A percentile compares a stretch with the other conserved stretches of the same genome.
Conservation (phyloP, 2,797 vertebrate genomes). For the Luscinia megarhynchos region DNA sequence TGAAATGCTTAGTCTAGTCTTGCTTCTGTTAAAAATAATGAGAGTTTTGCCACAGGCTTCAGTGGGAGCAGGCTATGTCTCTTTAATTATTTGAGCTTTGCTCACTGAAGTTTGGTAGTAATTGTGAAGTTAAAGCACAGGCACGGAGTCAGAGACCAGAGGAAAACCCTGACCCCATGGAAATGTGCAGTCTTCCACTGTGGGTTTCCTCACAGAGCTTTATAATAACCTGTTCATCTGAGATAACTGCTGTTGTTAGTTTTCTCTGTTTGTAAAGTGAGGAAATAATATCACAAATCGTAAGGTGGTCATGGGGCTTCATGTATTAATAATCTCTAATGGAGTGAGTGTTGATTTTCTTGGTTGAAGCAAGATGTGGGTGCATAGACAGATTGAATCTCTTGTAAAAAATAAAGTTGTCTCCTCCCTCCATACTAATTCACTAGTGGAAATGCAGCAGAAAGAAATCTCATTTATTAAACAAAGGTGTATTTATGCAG, state of each 20-base stretch:
- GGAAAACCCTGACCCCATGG: background rate
- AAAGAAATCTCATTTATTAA: background rate
- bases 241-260: slow-evolving; percentile 14
- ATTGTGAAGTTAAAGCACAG: slow-evolving; percentile 24
- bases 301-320: background rate
- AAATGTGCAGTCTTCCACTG: background rate
- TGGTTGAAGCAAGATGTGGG: background rate
- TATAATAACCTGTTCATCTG: slow-evolving; percentile 7
- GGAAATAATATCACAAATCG: slow-evolving; percentile 18
- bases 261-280: slow-evolving; percentile 13
- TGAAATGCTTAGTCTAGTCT: background rate
- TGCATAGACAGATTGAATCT: background rate
- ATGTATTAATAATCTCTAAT: background rate
- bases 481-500: background rate
- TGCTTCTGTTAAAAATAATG: slow-evolving; percentile 39
- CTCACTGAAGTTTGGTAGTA: slow-evolving; percentile 6
- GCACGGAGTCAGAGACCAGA: background rate
- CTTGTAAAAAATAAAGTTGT: background rate
- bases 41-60: slow-evolving; percentile 5
- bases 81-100: slow-evolving; percentile 42
- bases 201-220: slow-evolving; percentile 13
- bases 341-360: background rate
- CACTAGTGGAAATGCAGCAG: background rate
- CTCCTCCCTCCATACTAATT: background rate
- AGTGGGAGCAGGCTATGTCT: background rate